Base-by-base conservation (phyloP, 2,888 invertebrate species). In the Lycia hirtaria region DNA sequence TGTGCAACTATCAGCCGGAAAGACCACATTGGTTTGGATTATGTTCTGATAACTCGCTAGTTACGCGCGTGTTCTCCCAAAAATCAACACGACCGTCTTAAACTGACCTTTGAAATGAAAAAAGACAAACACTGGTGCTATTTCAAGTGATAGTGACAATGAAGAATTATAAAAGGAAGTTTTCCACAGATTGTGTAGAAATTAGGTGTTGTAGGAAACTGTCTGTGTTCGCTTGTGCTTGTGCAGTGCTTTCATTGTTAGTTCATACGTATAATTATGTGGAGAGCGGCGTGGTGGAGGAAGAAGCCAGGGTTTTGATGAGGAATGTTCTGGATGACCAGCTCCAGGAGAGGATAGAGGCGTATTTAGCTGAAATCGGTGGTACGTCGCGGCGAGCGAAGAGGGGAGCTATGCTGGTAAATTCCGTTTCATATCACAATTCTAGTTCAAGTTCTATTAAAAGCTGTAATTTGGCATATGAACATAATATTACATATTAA, bases 1-100 rank as follows among this genome's bases (percentile, higher is more conserved):
- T 89, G 89, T 80, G 87, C 84, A 88, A 89, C 81, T 80, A 82
- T 81, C 78, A 68, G 68, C 88, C 85, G 91, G 92, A 92, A 89
- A 87, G 72, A 65, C 74, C 80, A 83, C 70, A 84, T 87, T 87
- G 79, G 72, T 65, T 70, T 70, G 86, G 83, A 89, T 86, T 85
- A 85, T 73, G 71, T 74, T 65, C 78, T 78, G 84, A 88, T 86
- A 88, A 78, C 76, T 73, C 70, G 51, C 20, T 30, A 54, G 54
- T 58, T 26, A 55, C 58, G 68, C 66, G 66, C 65, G 68, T 68
- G 28, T 49, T 12, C 19, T 17, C 10, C 10, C 60, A 54, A 67
- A 59, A 58, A 14, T 35, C 2, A 54, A 26, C 28, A 51, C 40
- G 22, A 44, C 28, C 4, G n/a, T 20, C 19, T 6, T 4, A 37